These are phyloP conservation scores for Trochalopteron elliotii DNA, from an alignment of 2,113 vertebrate species.

Conservation along the genomic window DNA sequence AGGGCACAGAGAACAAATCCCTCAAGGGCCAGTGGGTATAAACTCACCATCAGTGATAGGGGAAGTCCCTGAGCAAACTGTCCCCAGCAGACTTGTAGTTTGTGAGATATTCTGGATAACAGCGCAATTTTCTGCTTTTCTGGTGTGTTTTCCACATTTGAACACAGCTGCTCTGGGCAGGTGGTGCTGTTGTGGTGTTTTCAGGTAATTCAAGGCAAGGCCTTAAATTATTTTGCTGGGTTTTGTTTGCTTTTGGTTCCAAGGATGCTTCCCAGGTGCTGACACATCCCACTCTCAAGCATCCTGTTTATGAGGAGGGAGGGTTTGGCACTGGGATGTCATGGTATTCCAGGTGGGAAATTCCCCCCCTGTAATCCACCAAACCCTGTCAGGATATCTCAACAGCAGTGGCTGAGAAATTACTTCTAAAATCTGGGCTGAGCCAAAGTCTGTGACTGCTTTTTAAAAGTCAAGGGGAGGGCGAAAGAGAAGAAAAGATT, in stretches of 20 bases:
- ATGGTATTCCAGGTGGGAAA: not conserved
- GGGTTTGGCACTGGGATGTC: not conserved
- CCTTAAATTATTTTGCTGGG: not conserved
- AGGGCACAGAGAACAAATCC: not conserved
- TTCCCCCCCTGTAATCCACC: not conserved
- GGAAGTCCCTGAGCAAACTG: not conserved
- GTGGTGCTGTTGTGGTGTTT: not conserved
- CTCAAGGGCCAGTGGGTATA: not conserved
- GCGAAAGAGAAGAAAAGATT: conserved; percentile 12
- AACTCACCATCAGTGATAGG: not conserved
- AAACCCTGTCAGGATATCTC: not conserved
- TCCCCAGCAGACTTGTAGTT: not conserved
- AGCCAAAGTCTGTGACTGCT: not conserved
- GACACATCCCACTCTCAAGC: not conserved
- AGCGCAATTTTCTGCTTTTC: not conserved
- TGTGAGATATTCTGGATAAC: not conserved
- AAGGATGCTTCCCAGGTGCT: not conserved
- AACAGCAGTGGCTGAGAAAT: not conserved
- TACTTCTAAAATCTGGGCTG: not conserved
- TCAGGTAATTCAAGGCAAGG: not conserved
- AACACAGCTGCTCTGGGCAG: not conserved
- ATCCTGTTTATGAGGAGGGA: not conserved
- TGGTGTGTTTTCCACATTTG: not conserved
- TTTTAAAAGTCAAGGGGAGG: conserved; percentile 20
- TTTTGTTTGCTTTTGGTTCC: not conserved